Base-by-base conservation (phyloP, 2,888 invertebrate genomes). In the Sericinus montela region DNA sequence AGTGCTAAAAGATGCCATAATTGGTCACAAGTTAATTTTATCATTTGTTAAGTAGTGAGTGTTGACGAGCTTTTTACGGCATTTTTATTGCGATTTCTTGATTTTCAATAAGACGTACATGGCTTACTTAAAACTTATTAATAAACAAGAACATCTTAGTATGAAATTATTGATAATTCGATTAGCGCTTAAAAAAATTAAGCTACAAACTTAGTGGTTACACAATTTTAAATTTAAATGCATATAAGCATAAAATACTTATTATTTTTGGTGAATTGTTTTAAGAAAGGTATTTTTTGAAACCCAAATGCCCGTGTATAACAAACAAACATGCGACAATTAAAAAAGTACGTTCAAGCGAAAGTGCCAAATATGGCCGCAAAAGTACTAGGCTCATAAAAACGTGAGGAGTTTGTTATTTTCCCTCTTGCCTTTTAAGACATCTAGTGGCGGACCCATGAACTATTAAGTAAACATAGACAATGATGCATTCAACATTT, bases 301-400 rank as follows among this genome's bases (percentile, higher is more conserved):
- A 19, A 19, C 19, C 19, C 3, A 3, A 3, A 19, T 19, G 5
- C 19, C 19, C 19, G 19, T 19, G 5, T 19, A 19, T n/a, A 19
- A 19, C 19, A 19, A 19, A n/a, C n/a, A n/a, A 19, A 19, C 19
- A 19, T 19, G 19, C 19, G 5, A 19, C 19, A 19, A 19, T 19
- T 3, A 19, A 19, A 19, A 19, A 19, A 19, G 19, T 19, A 5
- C 5, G 3, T 19, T 14, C 9, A 16, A 23, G 6, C 10, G 72
- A 78, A 79, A 75, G 79, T 72, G 69, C 83, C 84, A 77, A 83
- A 85, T 85, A 86, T 75, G 84, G 83, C 57, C 66, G 68, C 72
- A 54, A 72, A 76, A 73, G 66, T 83, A 87, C 82, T 62, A 85
- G 84, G 83, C 57, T 55, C 48, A 52, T 77, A 86, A 70, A 63